These are phyloP conservation scores for Ennomos fuscantarius DNA, from an alignment of 2,888 invertebrate genomes.

Conservation along the genomic window DNA sequence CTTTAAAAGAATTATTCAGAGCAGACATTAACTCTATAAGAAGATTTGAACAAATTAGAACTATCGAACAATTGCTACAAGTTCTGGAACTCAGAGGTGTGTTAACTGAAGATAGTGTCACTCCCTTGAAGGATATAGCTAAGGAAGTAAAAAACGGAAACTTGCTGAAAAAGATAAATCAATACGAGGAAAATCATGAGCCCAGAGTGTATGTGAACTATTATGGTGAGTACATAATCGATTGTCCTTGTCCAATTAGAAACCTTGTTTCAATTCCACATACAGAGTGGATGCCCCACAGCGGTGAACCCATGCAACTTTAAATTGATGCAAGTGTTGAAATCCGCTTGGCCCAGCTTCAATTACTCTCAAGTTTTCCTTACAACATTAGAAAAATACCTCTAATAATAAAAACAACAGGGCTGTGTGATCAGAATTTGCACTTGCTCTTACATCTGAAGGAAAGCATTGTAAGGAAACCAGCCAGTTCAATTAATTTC, in stretches of 20 bases:
- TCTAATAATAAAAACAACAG: no score
- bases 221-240: slow-evolving; percentile 56
- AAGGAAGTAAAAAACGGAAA: slow-evolving; percentile 52
- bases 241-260: not conserved
- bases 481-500: not conserved
- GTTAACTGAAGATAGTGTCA: slow-evolving; percentile 67
- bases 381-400: no score
- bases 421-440: no score
- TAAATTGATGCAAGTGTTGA: no score
- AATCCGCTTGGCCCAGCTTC: no score
- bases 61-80: slow-evolving; percentile 62
- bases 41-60: slow-evolving; percentile 65
- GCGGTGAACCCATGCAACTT: no score
- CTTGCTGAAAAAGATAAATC: slow-evolving; percentile 52
- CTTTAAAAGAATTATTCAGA: slow-evolving; percentile 64
- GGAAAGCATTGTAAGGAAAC: no score
- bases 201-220: slow-evolving; percentile 50
- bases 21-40: slow-evolving; percentile 71
- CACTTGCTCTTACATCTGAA: no score
- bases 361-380: no score
- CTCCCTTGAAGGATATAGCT: slow-evolving; percentile 65
- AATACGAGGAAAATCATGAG: slow-evolving; percentile 57
- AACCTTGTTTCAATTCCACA: no score
- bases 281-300: no score
- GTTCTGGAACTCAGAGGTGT: slow-evolving; percentile 69